A percentile compares a stretch with the other conserved stretches of the same genome.
These are phyloP conservation scores for Drosophila baimaii DNA, from an alignment of 1,140 invertebrate genomes.

Conservation along the genomic window DNA sequence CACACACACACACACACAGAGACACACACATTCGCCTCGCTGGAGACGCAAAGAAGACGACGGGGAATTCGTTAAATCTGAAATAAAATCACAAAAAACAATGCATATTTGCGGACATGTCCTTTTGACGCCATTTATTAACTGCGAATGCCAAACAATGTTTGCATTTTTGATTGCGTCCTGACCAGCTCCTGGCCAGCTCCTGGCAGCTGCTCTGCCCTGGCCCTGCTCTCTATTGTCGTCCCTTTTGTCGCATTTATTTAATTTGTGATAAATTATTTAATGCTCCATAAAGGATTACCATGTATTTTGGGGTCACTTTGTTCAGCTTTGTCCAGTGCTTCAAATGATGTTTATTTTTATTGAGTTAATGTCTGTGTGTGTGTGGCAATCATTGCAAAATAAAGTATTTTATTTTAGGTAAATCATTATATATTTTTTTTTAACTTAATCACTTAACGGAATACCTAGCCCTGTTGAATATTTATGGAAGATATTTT, in stretches of 20 bases:
- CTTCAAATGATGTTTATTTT: neutral
- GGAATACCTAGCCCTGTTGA: too few species aligned
- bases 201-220: neutral
- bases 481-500: too few species aligned
- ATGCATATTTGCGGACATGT: conserved; percentile 42
- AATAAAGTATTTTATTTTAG: neutral
- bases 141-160: conserved; percentile 53
- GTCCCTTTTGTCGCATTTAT: conserved; percentile 28
- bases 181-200: neutral
- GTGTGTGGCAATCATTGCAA: neutral
- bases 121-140: conserved; percentile 58
- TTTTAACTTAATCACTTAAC: too few species aligned
- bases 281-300: conserved; percentile 17
- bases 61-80: conserved; percentile 49
- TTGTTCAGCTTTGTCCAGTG: too few species aligned
- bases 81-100: conserved; percentile 55
- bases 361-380: neutral
- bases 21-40: neutral
- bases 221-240: neutral
- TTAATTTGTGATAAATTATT: conserved; percentile 41
- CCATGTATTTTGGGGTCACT: neutral
- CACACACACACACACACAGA: neutral
- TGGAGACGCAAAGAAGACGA: conserved; percentile 15
- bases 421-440: too few species aligned
- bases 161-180: conserved; percentile 63